Evolutionary conservation across 2,113 vertebrate genomes (phyloP), one percentile per base, ranked within the genome.

Genomic region (Caranx melampygus): DNA sequence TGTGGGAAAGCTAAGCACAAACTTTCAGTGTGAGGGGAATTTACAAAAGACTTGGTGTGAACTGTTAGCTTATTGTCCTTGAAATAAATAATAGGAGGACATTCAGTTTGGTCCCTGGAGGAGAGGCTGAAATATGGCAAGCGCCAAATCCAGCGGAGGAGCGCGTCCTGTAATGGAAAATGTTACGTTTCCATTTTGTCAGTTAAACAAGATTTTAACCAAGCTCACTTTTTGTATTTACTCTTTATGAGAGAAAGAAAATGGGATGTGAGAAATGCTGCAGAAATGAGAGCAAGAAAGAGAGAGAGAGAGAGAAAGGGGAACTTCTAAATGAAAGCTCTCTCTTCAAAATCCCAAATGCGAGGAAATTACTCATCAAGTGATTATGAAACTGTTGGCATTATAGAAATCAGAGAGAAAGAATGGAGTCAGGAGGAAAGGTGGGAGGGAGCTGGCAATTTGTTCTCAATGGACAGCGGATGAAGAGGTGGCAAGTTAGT

Each of bases 1-100:
- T 97, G 96, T 96, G 95, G 95, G 95, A 95, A 96, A 95, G 96
- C 95, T 95, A 95, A 95, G 71, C 74, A 72, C 81, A 86, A 89
- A 89, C 72, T 89, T 87, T 86, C 51, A 83, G 71, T 61, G 74
- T 65, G 57, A 84, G 65, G 64, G 51, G 72, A 81, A 83, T 87
- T 18, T 77, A 87, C 87, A 89, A 85, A 87, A 84, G 81, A 95
- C 95, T 96, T 96, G 95, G 95, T 96, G 95, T 95, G 92, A 94
- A 94, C 74, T 85, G 79, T 88, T 77, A 65, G 74, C 69, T 75
- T 81, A 89, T 85, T 90, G 85, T 88, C 70, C 51, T 35, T 4
- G 15, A 61, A 68, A 87, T 85, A 87, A 85, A 89, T 81, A 86
- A 87, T 58, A 60, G 51, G 21, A 63, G 42, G 21, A 63, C 58